A percentile compares a stretch with the other conserved stretches of the same genome.
Evolutionary conservation across 2,113 vertebrate genomes (phyloP).

Genomic region (Castor canadensis): DNA sequence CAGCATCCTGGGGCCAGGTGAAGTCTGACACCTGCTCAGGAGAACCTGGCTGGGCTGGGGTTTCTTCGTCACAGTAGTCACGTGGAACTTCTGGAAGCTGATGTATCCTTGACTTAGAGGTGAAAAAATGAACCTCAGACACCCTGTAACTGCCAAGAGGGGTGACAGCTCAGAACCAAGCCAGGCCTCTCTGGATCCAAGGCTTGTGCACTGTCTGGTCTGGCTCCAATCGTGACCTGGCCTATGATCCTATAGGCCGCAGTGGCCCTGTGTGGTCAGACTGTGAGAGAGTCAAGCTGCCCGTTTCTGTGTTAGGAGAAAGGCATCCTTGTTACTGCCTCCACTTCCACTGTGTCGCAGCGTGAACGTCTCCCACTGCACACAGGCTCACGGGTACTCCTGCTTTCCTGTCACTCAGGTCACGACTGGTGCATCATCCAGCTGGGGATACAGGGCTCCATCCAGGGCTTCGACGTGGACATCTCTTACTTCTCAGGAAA

Average conservation of each 20-base stretch:
- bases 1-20: neutral
- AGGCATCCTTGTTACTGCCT: no score
- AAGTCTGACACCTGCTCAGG: neutral
- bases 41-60: fast-evolving
- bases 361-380: no score
- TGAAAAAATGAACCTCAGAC: neutral
- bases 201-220: fast-evolving
- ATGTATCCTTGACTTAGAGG: neutral
- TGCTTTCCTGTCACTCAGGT: slow-evolving; percentile 68
- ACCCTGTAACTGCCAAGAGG: neutral
- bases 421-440: slow-evolving; percentile 85
- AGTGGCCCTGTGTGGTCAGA: neutral
- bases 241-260: neutral
- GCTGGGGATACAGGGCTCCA: slow-evolving; percentile 82
- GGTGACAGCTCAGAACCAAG: neutral
- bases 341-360: no score
- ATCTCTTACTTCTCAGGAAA: slow-evolving; percentile 88
- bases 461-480: slow-evolving; percentile 85
- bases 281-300: fast-evolving
- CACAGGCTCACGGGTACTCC: no score
- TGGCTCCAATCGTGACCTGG: neutral
- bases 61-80: fast-evolving
- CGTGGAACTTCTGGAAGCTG: fast-evolving
- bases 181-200: neutral
- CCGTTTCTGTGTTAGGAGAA: neutral